Base-by-base conservation (phyloP, 2,113 vertebrate genomes). In the Ptyas mucosa region DNA sequence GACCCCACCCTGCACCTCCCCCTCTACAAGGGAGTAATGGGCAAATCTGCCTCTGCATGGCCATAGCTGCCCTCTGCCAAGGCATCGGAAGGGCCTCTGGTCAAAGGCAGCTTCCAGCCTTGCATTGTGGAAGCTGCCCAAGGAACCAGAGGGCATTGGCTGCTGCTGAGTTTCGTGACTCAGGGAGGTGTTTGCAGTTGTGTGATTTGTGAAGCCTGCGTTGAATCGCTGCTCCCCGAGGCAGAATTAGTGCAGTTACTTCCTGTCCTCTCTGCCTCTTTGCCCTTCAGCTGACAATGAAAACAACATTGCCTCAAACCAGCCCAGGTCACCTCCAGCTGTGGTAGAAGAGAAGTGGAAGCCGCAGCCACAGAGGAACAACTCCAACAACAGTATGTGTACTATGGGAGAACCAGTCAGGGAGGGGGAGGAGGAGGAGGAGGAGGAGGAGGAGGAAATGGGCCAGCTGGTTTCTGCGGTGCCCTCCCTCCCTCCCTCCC, bases 291-390 rank as follows among this genome's bases (percentile, higher is more conserved):
- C 99, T 55, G 99, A 99, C 97, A 99, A 98, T 23, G 99, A 99
- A 96, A 99, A 99, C 97, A 99, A 98, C 96, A 97, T 98, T 75
- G 97, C 98, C 96, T 98, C 98, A 93, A 99, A 98, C 96, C 98
- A 99, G 96, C 97, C 98, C 91, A 98, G 99, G 93, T 97, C 98
- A 11, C 97, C 97, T 53, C 96, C 97, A 12, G 90, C 98, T 43
- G 96, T 98, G 43, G 98, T 98, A 89, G 99, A 99, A 95, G 98
- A 98, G 92, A 98, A 98, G 94, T 99, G 99, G 99, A 99, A 99
- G 96, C 98, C 97, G 15, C 98, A 98, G 88, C 97, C 97, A 91
- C 98, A 98, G 97, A 99, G 99, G 96, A 99, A 99, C 96, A 99
- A 98, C 3, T 88, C 98, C 87, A 97, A 99, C 96, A 99, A 98